Percentiles rank a stretch among this genome's conserved stretches.
These are phyloP conservation scores for Drosophila picticornis DNA, from an alignment of 2,888 invertebrate species.

Conservation along the genomic window DNA sequence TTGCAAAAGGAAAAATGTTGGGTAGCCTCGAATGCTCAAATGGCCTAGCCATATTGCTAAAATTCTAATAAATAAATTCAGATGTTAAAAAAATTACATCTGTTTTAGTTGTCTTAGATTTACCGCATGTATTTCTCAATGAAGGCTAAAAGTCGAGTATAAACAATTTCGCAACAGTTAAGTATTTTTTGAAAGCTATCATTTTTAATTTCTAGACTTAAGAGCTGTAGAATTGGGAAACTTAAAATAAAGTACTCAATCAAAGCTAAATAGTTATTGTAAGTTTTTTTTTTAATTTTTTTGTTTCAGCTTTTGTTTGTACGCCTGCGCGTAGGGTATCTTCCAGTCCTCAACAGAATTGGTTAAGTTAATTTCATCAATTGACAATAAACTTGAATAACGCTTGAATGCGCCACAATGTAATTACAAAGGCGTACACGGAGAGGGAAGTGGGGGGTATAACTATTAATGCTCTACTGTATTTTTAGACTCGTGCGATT, in stretches of 20 bases:
- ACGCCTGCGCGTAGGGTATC: neutral
- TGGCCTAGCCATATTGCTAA: no score
- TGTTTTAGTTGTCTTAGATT: no score
- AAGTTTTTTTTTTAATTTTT: neutral
- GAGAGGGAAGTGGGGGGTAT: neutral
- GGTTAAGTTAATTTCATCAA: conserved; percentile 25
- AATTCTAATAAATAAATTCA: no score
- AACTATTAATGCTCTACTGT: neutral
- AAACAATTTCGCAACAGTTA: no score
- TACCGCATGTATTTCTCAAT: no score
- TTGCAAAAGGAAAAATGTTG: neutral
- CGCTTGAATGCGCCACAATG: neutral
- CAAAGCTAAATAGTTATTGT: neutral
- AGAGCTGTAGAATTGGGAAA: neutral
- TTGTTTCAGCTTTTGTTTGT: neutral
- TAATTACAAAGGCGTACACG: neutral
- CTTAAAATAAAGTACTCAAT: neutral
- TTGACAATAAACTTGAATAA: conserved; percentile 28
- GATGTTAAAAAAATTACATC: no score
- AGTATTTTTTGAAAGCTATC: no score
- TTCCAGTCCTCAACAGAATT: neutral
- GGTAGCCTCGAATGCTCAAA: no score
- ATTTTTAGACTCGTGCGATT: neutral
- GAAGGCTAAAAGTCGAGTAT: no score
- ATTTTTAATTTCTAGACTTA: neutral